Evolutionary conservation across 1,140 invertebrate species (phyloP).

Genomic region (Nephila pilipes): DNA sequence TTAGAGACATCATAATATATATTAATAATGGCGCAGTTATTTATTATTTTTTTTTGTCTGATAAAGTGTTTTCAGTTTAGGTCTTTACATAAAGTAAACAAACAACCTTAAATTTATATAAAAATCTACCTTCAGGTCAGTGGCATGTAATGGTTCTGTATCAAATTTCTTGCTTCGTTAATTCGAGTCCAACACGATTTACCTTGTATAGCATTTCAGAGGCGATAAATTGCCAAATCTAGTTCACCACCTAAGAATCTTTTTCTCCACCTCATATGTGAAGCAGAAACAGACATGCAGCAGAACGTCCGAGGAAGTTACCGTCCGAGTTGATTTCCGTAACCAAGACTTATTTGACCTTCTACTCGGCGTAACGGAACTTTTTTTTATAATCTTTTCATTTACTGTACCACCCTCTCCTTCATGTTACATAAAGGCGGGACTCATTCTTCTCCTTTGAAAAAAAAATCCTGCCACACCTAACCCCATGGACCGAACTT

Average conservation of each 20-base stretch:
- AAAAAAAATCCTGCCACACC: slow-evolving; percentile 33
- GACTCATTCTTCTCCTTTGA: neutral
- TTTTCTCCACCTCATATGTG: neutral
- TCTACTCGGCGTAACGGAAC: slow-evolving; percentile 37
- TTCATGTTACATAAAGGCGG: neutral
- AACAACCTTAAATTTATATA: neutral
- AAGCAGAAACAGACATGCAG: neutral
- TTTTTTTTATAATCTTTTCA: neutral
- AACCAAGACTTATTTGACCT: slow-evolving; percentile 35
- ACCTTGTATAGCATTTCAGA: neutral
- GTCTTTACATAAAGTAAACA: no score
- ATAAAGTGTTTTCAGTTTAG: no score
- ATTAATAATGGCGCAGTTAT: no score
- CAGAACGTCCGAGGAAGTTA: neutral
- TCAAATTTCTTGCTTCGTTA: neutral
- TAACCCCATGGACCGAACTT: slow-evolving; percentile 22
- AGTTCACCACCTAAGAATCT: neutral
- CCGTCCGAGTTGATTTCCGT: slow-evolving; percentile 26
- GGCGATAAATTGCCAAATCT: neutral
- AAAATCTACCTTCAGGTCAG: neutral
- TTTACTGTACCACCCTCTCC: neutral
- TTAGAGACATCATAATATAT: no score
- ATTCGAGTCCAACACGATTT: neutral
- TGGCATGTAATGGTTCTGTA: neutral
- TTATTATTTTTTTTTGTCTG: no score